phyloP scores from a whole-genome alignment of 2,888 invertebrate species.

The Dione juno region DNA sequence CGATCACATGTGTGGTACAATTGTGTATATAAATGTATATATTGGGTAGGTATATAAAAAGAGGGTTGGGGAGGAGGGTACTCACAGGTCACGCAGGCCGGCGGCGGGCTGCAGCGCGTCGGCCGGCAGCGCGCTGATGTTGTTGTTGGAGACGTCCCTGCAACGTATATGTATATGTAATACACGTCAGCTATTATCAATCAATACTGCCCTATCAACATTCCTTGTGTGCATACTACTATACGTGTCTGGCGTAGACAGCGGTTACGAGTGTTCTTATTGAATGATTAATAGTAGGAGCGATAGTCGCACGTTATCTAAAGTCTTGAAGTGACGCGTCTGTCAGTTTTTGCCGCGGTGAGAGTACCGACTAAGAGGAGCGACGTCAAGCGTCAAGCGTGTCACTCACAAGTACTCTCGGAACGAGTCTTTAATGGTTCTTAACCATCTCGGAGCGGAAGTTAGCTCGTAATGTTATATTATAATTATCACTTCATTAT shows the following conservation, averaged over 20 bases:
- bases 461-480: background rate
- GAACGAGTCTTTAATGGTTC: slow-evolving; percentile 1
- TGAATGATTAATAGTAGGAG: slow-evolving; percentile 22
- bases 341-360: slow-evolving; percentile 22
- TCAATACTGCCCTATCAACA: background rate
- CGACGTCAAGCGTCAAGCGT: background rate
- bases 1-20: background rate
- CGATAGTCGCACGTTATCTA: slow-evolving; percentile 14
- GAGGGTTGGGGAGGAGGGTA: slow-evolving; percentile 56
- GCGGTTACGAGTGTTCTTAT: slow-evolving; percentile 1
- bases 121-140: slow-evolving; percentile 88
- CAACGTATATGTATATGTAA: slow-evolving; percentile 47
- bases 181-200: background rate
- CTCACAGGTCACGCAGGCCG: slow-evolving; percentile 90
- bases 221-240: background rate
- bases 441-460: background rate
- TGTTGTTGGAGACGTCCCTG: slow-evolving; percentile 93
- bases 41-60: too few relatives aligned
- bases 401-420: background rate
- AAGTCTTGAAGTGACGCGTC: slow-evolving; percentile 18
- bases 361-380: slow-evolving; percentile 4
- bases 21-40: background rate
- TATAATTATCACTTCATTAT: background rate
- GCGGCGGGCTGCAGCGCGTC: slow-evolving; percentile 87
- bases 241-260: background rate